Conservation (phyloP, 2,888 invertebrate genomes). For the Gastrophysa polygoni region DNA sequence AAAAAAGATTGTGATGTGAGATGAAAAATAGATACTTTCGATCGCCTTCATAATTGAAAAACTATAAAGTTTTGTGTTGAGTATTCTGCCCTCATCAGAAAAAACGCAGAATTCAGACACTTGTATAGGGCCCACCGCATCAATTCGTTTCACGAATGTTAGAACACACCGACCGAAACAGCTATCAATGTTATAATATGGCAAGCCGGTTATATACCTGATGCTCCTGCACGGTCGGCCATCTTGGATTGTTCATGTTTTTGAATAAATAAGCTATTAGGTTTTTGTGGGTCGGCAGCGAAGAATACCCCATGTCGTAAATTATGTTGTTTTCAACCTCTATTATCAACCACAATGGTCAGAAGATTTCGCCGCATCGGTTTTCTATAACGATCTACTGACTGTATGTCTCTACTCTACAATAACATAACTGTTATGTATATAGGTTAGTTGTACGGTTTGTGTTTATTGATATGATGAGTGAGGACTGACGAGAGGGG, state of each 20-base stretch:
- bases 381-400: constrained; percentile 8
- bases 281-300: constrained; percentile 58
- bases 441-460: too few relatives aligned
- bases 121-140: too few relatives aligned
- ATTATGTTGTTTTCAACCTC: constrained; percentile 58
- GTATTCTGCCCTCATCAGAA: too few relatives aligned
- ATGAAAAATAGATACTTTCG: too few relatives aligned
- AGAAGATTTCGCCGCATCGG: constrained; percentile 32
- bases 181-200: constrained; percentile 28
- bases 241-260: constrained; percentile 61
- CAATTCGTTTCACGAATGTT: too few relatives aligned
- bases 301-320: constrained; percentile 55
- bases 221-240: constrained; percentile 49
- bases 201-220: constrained; percentile 31
- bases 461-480: too few relatives aligned
- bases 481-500: too few relatives aligned
- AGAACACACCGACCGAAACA: constrained; percentile 27
- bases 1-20: too few relatives aligned
- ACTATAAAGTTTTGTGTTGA: too few relatives aligned
- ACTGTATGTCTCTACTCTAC: background rate
- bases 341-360: constrained; percentile 41
- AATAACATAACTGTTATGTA: too few relatives aligned
- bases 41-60: too few relatives aligned
- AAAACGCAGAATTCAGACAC: too few relatives aligned
- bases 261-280: constrained; percentile 62